Evolutionary conservation across 2,888 invertebrate genomes (phyloP).

Genomic region (Ectropis crepuscularia): DNA sequence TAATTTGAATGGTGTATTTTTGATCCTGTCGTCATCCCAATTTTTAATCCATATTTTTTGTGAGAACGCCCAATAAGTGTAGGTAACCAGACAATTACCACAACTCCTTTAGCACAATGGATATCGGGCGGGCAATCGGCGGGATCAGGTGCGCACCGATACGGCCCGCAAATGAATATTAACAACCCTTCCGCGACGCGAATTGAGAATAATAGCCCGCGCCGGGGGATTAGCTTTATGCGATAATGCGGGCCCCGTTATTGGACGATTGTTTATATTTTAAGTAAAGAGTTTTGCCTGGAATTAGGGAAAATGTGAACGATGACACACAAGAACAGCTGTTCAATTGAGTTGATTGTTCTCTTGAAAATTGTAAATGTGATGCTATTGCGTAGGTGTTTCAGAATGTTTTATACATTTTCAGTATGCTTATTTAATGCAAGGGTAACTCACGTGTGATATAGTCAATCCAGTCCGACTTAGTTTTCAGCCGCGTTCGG

Average conservation of each 20-base stretch:
- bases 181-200: constrained; percentile 74
- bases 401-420: too few relatives aligned
- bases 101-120: constrained; percentile 30
- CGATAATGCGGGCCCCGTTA: constrained; percentile 31
- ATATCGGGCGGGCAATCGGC: constrained; percentile 30
- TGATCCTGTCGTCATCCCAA: too few relatives aligned
- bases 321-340: neutral
- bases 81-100: constrained; percentile 2
- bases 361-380: neutral
- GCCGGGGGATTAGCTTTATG: constrained; percentile 65
- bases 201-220: constrained; percentile 80
- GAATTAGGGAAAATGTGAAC: neutral
- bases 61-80: too few relatives aligned
- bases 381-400: neutral
- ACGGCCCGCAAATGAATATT: constrained; percentile 68
- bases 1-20: too few relatives aligned
- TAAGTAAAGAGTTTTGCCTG: constrained; percentile 12
- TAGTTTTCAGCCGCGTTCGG: too few relatives aligned
- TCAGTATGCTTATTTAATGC: too few relatives aligned
- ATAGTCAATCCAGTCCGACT: too few relatives aligned
- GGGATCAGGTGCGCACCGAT: constrained; percentile 55
- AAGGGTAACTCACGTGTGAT: too few relatives aligned
- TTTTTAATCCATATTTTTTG: too few relatives aligned
- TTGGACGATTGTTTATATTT: constrained; percentile 19
- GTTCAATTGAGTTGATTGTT: neutral